Evolutionary conservation across 2,797 vertebrate genomes (phyloP).

Genomic region (Antrozous pallidus): DNA sequence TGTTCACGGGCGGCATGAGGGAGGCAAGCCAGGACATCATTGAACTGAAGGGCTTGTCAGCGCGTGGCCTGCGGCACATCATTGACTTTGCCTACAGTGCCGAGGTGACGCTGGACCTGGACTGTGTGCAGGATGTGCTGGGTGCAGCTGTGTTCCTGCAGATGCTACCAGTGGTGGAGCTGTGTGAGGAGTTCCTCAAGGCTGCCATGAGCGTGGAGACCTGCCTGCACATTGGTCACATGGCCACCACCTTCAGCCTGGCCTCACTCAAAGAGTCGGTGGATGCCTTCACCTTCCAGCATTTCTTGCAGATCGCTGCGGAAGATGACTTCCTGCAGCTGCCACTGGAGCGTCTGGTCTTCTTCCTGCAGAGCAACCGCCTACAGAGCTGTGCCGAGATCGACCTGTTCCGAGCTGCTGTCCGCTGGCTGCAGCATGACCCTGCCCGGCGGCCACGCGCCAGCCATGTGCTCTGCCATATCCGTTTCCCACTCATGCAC

Average conservation of each 20-base stretch:
- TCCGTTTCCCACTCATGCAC: slow-evolving; percentile 97
- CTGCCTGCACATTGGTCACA: slow-evolving; percentile 96
- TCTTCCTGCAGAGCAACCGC: slow-evolving; percentile 98
- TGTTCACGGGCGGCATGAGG: slow-evolving; percentile 98
- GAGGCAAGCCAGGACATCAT: slow-evolving; percentile 94
- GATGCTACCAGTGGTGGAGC: slow-evolving; percentile 97
- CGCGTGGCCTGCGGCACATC: slow-evolving; percentile 94
- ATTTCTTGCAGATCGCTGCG: slow-evolving; percentile 96
- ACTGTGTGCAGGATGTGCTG: slow-evolving; percentile 97
- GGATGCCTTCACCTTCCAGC: slow-evolving; percentile 94
- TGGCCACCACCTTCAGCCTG: slow-evolving; percentile 97
- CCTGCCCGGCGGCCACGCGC: slow-evolving; percentile 86
- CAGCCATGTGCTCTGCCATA: slow-evolving; percentile 91
- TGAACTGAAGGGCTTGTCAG: slow-evolving; percentile 94
- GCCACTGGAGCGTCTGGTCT: slow-evolving; percentile 93
- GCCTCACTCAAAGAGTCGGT: slow-evolving; percentile 95
- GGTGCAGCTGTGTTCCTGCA: slow-evolving; percentile 98
- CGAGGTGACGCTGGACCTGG: slow-evolving; percentile 95
- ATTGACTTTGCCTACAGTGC: slow-evolving; percentile 98
- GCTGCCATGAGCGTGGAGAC: slow-evolving; percentile 98
- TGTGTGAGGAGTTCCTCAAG: slow-evolving; percentile 98
- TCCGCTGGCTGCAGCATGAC: slow-evolving; percentile 93
- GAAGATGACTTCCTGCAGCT: slow-evolving; percentile 98
- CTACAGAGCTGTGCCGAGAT: slow-evolving; percentile 94
- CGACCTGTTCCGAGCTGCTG: slow-evolving; percentile 92